These are phyloP conservation scores for Tachysurus fulvidraco DNA, from an alignment of 2,113 vertebrate genomes.

Conservation along the genomic window DNA sequence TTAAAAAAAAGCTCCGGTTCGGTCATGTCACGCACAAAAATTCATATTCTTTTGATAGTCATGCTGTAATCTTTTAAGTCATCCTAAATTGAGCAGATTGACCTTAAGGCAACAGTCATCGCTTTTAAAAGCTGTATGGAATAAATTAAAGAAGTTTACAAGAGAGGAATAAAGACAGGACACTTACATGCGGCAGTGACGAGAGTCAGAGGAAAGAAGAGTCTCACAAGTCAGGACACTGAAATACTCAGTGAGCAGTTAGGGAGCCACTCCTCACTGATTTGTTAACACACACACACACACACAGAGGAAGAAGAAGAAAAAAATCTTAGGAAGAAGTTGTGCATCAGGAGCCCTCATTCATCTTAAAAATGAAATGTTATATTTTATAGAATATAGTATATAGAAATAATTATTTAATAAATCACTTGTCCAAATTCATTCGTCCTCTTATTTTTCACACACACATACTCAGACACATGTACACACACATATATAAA, in stretches of 20 bases:
- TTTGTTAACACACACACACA: conserved; percentile 18
- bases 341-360: background rate
- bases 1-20: background rate
- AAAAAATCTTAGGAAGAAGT: background rate
- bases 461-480: too few species aligned
- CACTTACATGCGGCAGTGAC: background rate
- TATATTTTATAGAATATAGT: background rate
- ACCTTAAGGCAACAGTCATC: background rate
- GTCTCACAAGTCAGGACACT: background rate
- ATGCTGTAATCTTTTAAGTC: background rate
- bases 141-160: background rate
- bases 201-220: background rate
- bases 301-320: background rate
- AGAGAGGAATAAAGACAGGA: background rate
- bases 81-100: background rate
- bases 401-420: background rate
- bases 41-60: background rate
- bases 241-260: background rate
- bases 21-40: too few species aligned
- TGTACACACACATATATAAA: too few species aligned
- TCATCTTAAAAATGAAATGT: background rate
- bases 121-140: background rate
- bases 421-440: background rate
- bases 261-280: conserved; percentile 36
- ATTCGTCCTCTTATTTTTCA: too few species aligned